Evolutionary conservation across 2,888 invertebrate genomes (phyloP), one percentile per base, ranked within the genome.

Genomic region (Lordiphosa fenestrarum): DNA sequence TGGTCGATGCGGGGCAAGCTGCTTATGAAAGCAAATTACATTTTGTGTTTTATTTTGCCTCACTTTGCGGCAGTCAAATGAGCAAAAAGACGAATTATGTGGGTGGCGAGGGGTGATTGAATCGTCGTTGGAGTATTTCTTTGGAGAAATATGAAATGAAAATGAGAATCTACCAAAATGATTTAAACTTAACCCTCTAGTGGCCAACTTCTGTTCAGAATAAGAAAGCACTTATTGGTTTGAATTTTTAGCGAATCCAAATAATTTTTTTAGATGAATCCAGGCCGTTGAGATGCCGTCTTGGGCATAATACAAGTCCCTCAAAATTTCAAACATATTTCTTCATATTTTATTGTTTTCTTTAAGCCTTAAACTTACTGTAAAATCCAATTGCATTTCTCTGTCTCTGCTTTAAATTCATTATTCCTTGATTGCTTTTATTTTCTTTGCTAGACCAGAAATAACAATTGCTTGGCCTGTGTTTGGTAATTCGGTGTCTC

Each of bases 341-440:
- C n/a, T 37, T 10, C 1, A 6, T 38, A 7, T 15, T 41, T 23
- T 2, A 6, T 23, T 25, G 6, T 25, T 25, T 25, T 25, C 6
- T 6, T 5, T 2, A 19, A 21, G 1, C 15, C 2, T 15, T 9
- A 23, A 41, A 41, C 23, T 19, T 41, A 4, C 40, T 6, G 12
- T 10, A 39, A 38, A 49, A 13, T 9, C 35, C 30, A 44, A 48
- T 42, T n/a, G 23, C 6, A 36, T 49, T 21, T 37, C 36, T 7
- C 25, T 51, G 63, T 35, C 50, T n/a, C n/a, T n/a, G 46, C 47
- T 41, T 12, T 47, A 41, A 57, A 63, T 65, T 58, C 58, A 62
- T 70, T 65, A 64, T 62, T 62, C 56, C 65, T 82, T 73, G 44
- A 73, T 73, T 81, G 62, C 60, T 53, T 59, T 57, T 50, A 62